Base-by-base conservation (phyloP, 2,113 vertebrate genomes). In the Monarcha castaneiventris region DNA sequence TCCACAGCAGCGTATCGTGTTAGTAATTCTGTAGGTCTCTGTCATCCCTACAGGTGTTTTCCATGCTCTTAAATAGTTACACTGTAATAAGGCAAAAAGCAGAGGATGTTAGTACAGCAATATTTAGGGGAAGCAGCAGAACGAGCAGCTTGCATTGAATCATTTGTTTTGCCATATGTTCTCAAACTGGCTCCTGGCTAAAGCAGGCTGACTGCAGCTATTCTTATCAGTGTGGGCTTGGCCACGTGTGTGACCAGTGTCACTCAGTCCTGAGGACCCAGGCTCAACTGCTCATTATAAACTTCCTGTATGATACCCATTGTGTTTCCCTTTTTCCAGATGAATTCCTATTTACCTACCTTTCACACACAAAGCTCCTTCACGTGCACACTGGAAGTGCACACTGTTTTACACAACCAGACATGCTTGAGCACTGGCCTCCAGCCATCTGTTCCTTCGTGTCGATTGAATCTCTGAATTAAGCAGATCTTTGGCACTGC, bases 61-160 rank as follows among this genome's bases (percentile, higher is more conserved):
- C 88, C 82, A 15, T 90, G 90, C 67, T 82, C 59, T 59, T 54
- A 89, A 86, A 92, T 86, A 95, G 91, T 92, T 91, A 77, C 75
- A 52, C 58, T 90, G 58, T 64, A 87, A 63, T 88, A 85, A 84
- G 81, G 89, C 55, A 84, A 87, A 92, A 94, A 95, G 81, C 90
- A 95, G 64, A 91, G 96, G 93, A 89, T 92, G 88, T 92, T 73
- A 92, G 78, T 89, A 77, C 63, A 84, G 75, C 90, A 93, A 87
- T 94, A 93, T 87, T 95, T 95, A 73, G 93, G 58, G 93, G 75
- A 84, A 96, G 93, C 16, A 26, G 90, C 92, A 96, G 93, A 94
- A 64, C 15, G 84, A 97, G 86, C 97, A 97, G 96, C 87, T 95
- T 96, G 96, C 91, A 37, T 32, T 92, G 95, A 96, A 77, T 96